Evolutionary conservation across 2,888 invertebrate species (phyloP).

Genomic region (Acleris laterana): DNA sequence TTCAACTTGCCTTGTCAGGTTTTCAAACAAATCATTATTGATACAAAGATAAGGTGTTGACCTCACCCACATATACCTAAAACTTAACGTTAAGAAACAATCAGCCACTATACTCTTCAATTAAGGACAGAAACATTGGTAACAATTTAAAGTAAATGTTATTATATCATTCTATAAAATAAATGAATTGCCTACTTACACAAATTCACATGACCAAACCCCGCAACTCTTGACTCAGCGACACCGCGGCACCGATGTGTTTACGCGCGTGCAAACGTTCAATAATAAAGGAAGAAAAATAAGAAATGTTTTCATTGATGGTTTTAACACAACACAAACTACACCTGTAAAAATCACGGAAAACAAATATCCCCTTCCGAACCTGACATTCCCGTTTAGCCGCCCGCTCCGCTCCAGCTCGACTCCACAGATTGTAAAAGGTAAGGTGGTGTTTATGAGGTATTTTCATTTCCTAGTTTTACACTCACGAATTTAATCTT

Average conservation of each 20-base stretch:
- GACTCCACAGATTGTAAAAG: background rate
- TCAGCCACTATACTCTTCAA: background rate
- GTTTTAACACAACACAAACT: conserved; percentile 65
- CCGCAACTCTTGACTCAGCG: conserved; percentile 13
- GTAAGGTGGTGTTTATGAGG: too few relatives aligned
- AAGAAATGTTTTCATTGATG: conserved; percentile 55
- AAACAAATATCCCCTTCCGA: conserved; percentile 40
- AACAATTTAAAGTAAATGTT: background rate
- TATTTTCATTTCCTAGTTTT: too few relatives aligned
- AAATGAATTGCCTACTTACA: conserved; percentile 26
- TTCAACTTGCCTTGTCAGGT: background rate
- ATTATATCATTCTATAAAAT: background rate
- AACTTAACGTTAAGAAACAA: conserved; percentile 10
- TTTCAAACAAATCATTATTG: conserved; percentile 27
- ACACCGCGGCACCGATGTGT: conserved; percentile 6
- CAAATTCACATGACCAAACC: conserved; percentile 36
- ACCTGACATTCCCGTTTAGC: conserved; percentile 43
- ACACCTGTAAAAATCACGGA: conserved; percentile 40
- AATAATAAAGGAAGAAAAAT: conserved; percentile 44
- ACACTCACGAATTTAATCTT: too few relatives aligned
- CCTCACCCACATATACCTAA: conserved; percentile 32
- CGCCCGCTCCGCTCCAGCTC: conserved; percentile 29
- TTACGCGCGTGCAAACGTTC: conserved; percentile 44
- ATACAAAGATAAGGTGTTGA: conserved; percentile 28
- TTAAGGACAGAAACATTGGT: background rate